Evolutionary conservation across 1,140 invertebrate species (phyloP).

Genomic region (Philopotamus ludificatus): DNA sequence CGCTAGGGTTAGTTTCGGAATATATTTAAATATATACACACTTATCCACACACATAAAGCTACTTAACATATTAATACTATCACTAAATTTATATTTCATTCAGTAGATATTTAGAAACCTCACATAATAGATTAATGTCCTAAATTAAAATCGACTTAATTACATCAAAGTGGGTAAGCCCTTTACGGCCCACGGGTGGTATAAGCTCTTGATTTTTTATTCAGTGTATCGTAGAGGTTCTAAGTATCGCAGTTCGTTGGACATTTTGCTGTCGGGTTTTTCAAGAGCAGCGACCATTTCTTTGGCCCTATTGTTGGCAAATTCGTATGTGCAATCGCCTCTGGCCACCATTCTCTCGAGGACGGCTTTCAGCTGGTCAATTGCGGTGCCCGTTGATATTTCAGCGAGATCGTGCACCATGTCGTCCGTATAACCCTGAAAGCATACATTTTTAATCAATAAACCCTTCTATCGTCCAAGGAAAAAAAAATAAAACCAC

Average conservation of each 20-base stretch:
- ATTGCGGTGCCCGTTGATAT: conserved; percentile 53
- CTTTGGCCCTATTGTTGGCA: conserved; percentile 55
- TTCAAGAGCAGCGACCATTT: conserved; percentile 53
- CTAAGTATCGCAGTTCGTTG: conserved; percentile 52
- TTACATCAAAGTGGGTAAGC: background rate
- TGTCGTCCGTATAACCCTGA: conserved; percentile 55
- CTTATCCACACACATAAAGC: too few species aligned
- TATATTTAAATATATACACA: too few species aligned
- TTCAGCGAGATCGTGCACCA: conserved; percentile 52
- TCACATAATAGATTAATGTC: background rate
- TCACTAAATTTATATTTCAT: too few species aligned
- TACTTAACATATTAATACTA: too few species aligned
- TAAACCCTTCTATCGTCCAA: too few species aligned
- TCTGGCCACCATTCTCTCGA: conserved; percentile 55
- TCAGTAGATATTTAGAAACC: too few species aligned
- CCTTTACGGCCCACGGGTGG: background rate
- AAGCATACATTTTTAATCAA: too few species aligned
- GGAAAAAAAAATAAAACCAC: background rate
- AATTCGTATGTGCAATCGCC: conserved; percentile 54
- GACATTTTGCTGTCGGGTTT: conserved; percentile 54
- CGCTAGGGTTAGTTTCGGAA: background rate
- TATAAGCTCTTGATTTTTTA: background rate
- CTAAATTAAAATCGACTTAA: background rate
- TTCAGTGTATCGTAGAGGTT: conserved; percentile 47
- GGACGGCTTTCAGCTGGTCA: conserved; percentile 52